Evolutionary conservation across 2,888 invertebrate genomes (phyloP).

Genomic region (Standfussiana lucernea): DNA sequence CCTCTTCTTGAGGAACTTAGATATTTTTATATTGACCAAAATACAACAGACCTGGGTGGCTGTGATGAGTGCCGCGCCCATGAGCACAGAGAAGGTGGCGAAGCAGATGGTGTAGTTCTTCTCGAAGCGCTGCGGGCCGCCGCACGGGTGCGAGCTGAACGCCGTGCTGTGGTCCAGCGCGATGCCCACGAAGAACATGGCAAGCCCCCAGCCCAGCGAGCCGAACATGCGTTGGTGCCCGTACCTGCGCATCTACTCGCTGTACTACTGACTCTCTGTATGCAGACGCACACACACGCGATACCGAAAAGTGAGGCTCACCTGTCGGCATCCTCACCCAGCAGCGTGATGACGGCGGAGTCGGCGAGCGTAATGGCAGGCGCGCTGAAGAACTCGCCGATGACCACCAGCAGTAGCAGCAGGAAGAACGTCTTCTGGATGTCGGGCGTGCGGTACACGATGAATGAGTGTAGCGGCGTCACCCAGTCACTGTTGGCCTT

Average conservation of each 20-base stretch:
- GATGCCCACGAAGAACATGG: conserved; percentile 99
- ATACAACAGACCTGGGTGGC: conserved; percentile 94
- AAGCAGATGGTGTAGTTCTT: conserved; percentile 99
- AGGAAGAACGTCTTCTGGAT: conserved; percentile 99
- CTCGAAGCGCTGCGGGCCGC: conserved; percentile 96
- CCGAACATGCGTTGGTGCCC: conserved; percentile 99
- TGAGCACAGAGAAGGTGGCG: conserved; percentile 98
- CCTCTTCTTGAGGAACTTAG: neutral
- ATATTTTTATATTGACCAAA: neutral
- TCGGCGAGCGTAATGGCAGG: conserved; percentile 98
- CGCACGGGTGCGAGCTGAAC: conserved; percentile 98
- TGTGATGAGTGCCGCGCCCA: conserved; percentile 98
- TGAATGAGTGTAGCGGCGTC: conserved; percentile 97
- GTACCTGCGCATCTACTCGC: conserved; percentile 89
- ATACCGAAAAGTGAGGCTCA: conserved; percentile 54
- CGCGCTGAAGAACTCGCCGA: conserved; percentile 99
- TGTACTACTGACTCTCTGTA: neutral
- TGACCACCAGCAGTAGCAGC: conserved; percentile 96
- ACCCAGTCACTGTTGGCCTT: conserved; percentile 94
- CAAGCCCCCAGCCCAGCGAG: conserved; percentile 99
- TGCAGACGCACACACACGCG: neutral
- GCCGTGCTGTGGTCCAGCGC: conserved; percentile 99
- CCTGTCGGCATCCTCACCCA: conserved; percentile 96
- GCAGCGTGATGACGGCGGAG: conserved; percentile 96
- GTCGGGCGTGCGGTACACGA: conserved; percentile 97